phyloP scores from a whole-genome alignment of 2,113 vertebrate species.

The Dipodomys merriami region DNA sequence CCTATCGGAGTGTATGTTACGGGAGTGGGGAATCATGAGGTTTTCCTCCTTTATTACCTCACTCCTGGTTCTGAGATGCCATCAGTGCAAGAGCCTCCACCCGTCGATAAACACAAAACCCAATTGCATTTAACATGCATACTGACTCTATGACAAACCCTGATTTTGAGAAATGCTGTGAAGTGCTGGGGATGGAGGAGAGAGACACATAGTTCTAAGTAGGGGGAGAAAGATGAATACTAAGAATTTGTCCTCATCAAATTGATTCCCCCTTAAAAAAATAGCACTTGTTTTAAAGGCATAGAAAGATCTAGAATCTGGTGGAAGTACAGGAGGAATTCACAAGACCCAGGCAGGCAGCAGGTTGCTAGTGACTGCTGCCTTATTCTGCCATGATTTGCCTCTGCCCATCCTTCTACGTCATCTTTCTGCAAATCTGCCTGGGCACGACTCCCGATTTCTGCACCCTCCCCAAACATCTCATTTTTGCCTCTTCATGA shows the following conservation, averaged over 20 bases:
- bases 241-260: not conserved
- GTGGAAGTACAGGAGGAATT: not conserved
- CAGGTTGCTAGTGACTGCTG: too few relatives aligned
- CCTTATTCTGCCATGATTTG: fast-evolving
- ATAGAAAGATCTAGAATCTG: not conserved
- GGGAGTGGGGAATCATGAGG: not conserved
- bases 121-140: not conserved
- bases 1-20: not conserved
- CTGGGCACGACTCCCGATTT: not conserved
- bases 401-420: not conserved
- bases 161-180: not conserved
- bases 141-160: not conserved
- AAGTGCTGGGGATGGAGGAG: not conserved
- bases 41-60: not conserved
- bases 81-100: not conserved
- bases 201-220: not conserved
- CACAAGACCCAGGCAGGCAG: not conserved
- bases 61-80: not conserved
- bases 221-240: not conserved
- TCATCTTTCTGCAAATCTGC: not conserved
- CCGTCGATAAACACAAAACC: not conserved
- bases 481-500: not conserved
- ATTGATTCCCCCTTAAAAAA: not conserved
- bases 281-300: not conserved
- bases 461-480: not conserved